Base-by-base conservation (phyloP, 37 sponge, comb jelly and placozoan species). In the Crambe crambe region DNA sequence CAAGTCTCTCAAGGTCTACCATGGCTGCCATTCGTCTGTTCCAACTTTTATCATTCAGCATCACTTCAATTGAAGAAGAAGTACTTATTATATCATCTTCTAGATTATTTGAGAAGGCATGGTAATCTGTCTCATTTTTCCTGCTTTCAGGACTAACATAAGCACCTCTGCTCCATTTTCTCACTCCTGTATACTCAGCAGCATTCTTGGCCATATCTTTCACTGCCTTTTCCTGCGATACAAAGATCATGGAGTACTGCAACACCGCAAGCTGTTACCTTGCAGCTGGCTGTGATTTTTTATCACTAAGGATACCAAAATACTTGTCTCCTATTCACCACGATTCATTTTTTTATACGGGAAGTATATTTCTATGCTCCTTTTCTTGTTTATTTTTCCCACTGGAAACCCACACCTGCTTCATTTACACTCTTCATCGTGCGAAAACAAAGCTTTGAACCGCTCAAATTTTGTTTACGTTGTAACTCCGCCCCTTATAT, bases 11-110 rank as follows among this genome's bases (percentile, higher is more conserved):
- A 18, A 92, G 47, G 27, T 58, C 58, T 2, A 12, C 74, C 3
- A 87, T 36, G 26, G 80, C 85, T 22, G 75, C 65, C 31, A 70
- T 22, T 35, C 89, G 56, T 44, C 76, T 88, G 58, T 74, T 83
- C 71, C 75, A 75, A 67, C 58, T 74, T 30, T 41, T 58, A 67
- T 77, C 82, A 41, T 72, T 58, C 0, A 82, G 58, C 32, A 76
- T 32, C 5, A 6, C 38, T 4, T 77, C 51, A 21, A 76, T 42
- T 17, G 29, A 56, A 34, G 76, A 27, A 38, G 78, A 83, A 17
- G 79, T 64, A 1, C 79, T 37, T 17, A 72, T 86, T 9, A 83
- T 61, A 42, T 79, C 74, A 9, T 42, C 68, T 4, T 82, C 77
- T 25, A 17, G 15, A 9, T 37, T 22, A 41, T 6, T 30, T 26